Conservation (phyloP, 2,888 invertebrate species). For the Pristionchus maxplancki region DNA sequence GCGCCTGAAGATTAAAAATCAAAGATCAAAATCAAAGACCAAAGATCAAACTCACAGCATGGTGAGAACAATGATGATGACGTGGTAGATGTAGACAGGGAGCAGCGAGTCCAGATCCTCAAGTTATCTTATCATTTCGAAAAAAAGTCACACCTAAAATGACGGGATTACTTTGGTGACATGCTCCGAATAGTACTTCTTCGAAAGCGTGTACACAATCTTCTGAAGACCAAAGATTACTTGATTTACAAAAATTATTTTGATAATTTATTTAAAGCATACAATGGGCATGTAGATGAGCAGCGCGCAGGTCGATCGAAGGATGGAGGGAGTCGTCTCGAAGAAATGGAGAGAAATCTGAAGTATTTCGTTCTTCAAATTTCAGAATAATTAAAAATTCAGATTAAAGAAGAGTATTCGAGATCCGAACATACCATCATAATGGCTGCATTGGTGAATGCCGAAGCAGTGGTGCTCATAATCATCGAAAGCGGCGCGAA, state of each 20-base stretch:
- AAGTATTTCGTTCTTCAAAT: neutral
- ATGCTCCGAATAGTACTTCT: no score
- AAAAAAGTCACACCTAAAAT: no score
- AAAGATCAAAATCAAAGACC: neutral
- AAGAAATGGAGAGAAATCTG: neutral
- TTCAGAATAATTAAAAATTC: neutral
- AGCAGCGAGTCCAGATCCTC: neutral
- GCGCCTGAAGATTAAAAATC: neutral
- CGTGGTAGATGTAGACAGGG: neutral
- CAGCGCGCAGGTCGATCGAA: neutral
- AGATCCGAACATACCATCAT: neutral
- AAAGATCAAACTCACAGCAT: neutral
- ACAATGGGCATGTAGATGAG: neutral
- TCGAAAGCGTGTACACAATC: no score
- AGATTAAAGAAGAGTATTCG: no score
- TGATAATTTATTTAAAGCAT: neutral
- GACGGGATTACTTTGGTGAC: no score
- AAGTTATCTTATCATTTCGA: no score
- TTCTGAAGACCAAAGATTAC: no score
- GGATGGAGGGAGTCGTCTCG: neutral
- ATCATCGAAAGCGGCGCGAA: neutral
- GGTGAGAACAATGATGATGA: neutral
- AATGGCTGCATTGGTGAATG: neutral
- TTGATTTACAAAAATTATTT: neutral
- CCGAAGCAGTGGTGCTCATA: neutral